Conservation (phyloP, 2,113 vertebrate species). For the Grus americana region DNA sequence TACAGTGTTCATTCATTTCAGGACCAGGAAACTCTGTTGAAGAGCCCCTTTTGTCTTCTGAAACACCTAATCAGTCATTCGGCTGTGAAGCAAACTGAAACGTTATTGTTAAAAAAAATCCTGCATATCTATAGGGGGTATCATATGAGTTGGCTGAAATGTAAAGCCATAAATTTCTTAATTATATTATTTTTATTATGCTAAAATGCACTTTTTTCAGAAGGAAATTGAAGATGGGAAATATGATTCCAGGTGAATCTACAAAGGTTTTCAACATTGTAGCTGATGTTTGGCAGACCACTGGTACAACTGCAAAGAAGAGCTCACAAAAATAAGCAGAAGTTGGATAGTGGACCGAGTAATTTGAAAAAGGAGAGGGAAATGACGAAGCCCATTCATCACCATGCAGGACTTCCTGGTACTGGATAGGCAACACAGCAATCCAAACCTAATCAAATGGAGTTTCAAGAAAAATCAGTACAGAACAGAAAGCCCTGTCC, state of each 20-base stretch:
- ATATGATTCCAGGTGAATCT: background rate
- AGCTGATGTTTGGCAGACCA: background rate
- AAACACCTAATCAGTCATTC: background rate
- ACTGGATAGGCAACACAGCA: background rate
- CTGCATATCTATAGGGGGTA: background rate
- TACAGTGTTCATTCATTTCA: background rate
- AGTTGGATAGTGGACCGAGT: background rate
- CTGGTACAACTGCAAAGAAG: background rate
- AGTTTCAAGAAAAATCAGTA: background rate
- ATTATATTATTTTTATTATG: background rate
- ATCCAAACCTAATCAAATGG: background rate
- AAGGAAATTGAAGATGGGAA: background rate
- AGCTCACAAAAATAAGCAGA: background rate
- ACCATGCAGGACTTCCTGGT: background rate
- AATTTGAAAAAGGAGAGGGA: background rate
- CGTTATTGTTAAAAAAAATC: background rate
- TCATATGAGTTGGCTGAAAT: background rate
- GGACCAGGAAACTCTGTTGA: background rate
- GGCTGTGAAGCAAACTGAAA: background rate
- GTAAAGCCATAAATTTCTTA: background rate
- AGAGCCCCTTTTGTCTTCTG: background rate
- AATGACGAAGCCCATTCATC: background rate
- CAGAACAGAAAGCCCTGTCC: background rate
- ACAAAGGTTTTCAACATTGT: background rate
- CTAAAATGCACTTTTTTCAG: background rate